Base-by-base conservation (phyloP, 2,888 invertebrate genomes). In the Thecocarcelia acutangulata region DNA sequence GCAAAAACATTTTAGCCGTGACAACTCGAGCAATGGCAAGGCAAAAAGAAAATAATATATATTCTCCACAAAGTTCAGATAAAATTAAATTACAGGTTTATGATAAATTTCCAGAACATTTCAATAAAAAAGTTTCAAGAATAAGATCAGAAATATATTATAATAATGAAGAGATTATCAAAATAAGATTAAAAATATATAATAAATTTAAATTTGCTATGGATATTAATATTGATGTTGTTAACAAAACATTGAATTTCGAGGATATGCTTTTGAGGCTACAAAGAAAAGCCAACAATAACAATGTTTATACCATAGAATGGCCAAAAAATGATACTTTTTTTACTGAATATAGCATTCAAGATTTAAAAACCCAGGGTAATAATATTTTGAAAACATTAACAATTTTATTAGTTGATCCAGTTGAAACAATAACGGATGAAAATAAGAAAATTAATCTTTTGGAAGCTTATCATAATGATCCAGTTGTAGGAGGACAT, bases 121-220 rank as follows among this genome's bases (percentile, higher is more conserved):
- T 40, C 40, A 40, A 40, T 8, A 40, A 40, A 40, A 40, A 40
- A 40, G 40, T 40, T 40, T 1, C 40, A 24, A 24, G 5, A 24
- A 24, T 24, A 24, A 24, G 5, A 24, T 24, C 24, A 24, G 24
- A 24, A 24, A 3, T 40, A 8, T 40, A 5, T 8, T 40, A 40
- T 13, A 8, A 40, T 1, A 40, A 40, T 40, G 9, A 8, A 40
- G 9, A 40, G 40, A 8, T 40, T 2, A 3, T 8, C 9, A 8
- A 40, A 3, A 40, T 40, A 8, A 12, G 9, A 8, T 40, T 40
- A 40, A 40, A 40, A 40, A 40, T 40, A 40, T 40, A 40, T 9
- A 40, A 40, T 40, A 40, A 40, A 40, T 40, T 40, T 2, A 40
- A 40, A 8, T 12, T 40, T 40, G 2, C 24, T 93, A 94, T 87